Conservation (phyloP, 2,888 invertebrate species). For the Andrena marginata region DNA sequence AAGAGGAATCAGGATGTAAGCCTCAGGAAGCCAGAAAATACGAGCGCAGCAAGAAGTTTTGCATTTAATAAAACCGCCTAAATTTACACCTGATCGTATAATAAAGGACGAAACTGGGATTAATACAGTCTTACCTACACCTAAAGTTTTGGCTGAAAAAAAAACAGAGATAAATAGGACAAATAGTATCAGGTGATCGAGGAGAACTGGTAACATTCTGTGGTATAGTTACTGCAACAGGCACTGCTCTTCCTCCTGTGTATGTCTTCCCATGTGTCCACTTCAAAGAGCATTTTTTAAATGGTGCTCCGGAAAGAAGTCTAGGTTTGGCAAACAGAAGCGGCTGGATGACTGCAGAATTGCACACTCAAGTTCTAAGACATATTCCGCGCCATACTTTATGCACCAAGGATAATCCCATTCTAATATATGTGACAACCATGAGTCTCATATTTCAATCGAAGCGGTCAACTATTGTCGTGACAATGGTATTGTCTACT, state of each 20-base stretch:
- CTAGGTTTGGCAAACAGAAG: constrained; percentile 74
- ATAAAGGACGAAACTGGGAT: constrained; percentile 83
- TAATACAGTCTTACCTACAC: constrained; percentile 82
- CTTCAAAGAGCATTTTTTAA: constrained; percentile 77
- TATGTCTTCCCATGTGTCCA: constrained; percentile 80
- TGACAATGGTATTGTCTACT: no score
- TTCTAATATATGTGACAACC: constrained; percentile 49
- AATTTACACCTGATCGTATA: constrained; percentile 72
- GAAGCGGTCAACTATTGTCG: no score
- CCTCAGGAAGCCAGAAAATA: no score
- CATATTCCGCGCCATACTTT: constrained; percentile 76
- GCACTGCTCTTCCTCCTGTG: constrained; percentile 80
- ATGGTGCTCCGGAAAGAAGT: constrained; percentile 78
- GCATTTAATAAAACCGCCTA: constrained; percentile 69
- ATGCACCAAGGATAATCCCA: no score
- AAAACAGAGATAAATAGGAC: constrained; percentile 80
- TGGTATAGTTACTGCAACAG: constrained; percentile 78
- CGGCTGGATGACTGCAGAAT: constrained; percentile 78
- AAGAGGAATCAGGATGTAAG: no score
- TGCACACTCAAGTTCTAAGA: constrained; percentile 74
- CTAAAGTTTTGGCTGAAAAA: constrained; percentile 78
- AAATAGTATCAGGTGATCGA: constrained; percentile 82
- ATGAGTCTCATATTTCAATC: no score
- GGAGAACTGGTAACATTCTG: constrained; percentile 79
- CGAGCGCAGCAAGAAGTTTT: constrained; percentile 67